Evolutionary conservation across 2,888 invertebrate genomes (phyloP).

Genomic region (Criorhina ranunculi): DNA sequence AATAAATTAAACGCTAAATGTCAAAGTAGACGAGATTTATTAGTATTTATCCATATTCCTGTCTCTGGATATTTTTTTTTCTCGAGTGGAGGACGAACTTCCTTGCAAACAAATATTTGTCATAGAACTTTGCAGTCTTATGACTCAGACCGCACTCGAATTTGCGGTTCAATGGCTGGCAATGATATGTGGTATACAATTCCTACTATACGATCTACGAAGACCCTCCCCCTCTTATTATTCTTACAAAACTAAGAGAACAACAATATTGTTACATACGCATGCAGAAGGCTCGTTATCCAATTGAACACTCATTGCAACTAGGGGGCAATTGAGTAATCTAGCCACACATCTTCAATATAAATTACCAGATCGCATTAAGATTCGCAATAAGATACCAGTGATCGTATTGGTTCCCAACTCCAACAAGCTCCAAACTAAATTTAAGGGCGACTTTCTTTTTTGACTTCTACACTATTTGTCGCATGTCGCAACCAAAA

Average conservation of each 20-base stretch:
- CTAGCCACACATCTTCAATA: slow-evolving; percentile 75
- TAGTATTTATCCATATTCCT: background rate
- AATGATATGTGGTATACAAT: background rate
- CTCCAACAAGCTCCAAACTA: slow-evolving; percentile 38
- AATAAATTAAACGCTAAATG: slow-evolving; percentile 50
- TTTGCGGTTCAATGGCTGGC: too few relatives aligned
- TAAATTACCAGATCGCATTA: slow-evolving; percentile 80
- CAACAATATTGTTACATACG: slow-evolving; percentile 33
- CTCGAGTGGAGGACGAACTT: background rate
- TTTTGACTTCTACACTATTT: slow-evolving; percentile 62
- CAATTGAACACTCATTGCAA: slow-evolving; percentile 59
- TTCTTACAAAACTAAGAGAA: background rate
- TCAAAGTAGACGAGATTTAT: slow-evolving; percentile 36
- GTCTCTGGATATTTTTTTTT: background rate
- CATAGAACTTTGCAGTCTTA: too few relatives aligned
- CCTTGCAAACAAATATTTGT: too few relatives aligned
- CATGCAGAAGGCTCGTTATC: slow-evolving; percentile 66
- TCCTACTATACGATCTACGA: background rate
- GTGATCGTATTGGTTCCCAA: slow-evolving; percentile 63
- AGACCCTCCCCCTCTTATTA: slow-evolving; percentile 17
- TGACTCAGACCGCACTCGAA: too few relatives aligned
- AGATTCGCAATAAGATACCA: slow-evolving; percentile 77
- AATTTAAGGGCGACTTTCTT: slow-evolving; percentile 74
- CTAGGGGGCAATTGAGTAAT: slow-evolving; percentile 68
- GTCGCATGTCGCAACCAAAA: slow-evolving; percentile 66